A percentile compares a stretch with the other conserved stretches of the same genome.
phyloP scores from a whole-genome alignment of 1,140 invertebrate species.

The Acromyrmex heyeri region DNA sequence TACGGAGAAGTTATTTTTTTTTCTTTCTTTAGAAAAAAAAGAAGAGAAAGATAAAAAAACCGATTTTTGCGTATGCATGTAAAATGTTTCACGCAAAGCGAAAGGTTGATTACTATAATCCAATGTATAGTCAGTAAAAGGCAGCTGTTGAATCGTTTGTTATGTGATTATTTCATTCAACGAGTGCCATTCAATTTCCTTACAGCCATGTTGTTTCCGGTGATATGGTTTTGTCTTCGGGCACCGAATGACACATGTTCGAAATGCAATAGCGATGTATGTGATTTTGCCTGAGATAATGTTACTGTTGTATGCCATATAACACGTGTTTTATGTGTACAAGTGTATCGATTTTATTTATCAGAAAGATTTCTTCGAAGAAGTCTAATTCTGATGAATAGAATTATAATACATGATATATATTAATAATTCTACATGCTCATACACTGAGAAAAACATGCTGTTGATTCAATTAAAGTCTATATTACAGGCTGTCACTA shows the following conservation, averaged over 20 bases:
- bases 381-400: too few species aligned
- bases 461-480: too few species aligned
- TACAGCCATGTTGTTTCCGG: slow-evolving; percentile 25
- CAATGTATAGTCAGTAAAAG: slow-evolving; percentile 46
- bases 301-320: not conserved
- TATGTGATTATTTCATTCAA: slow-evolving; percentile 50
- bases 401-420: too few species aligned
- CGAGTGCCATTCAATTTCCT: slow-evolving; percentile 42
- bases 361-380: not conserved
- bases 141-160: slow-evolving; percentile 36
- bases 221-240: slow-evolving; percentile 52
- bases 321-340: not conserved
- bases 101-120: slow-evolving; percentile 43
- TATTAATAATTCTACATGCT: too few species aligned
- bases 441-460: too few species aligned
- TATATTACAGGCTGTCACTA: too few species aligned
- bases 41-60: not conserved
- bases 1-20: not conserved
- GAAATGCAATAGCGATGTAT: slow-evolving; percentile 18
- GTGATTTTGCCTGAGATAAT: slow-evolving; percentile 53
- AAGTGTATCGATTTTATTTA: not conserved
- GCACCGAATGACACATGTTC: slow-evolving; percentile 8
- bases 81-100: not conserved
- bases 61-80: not conserved
- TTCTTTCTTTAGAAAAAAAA: not conserved